A percentile compares a stretch with the other conserved stretches of the same genome.
These are phyloP conservation scores for Rallus crepitans DNA, from an alignment of 2,797 vertebrate species.

Conservation along the genomic window DNA sequence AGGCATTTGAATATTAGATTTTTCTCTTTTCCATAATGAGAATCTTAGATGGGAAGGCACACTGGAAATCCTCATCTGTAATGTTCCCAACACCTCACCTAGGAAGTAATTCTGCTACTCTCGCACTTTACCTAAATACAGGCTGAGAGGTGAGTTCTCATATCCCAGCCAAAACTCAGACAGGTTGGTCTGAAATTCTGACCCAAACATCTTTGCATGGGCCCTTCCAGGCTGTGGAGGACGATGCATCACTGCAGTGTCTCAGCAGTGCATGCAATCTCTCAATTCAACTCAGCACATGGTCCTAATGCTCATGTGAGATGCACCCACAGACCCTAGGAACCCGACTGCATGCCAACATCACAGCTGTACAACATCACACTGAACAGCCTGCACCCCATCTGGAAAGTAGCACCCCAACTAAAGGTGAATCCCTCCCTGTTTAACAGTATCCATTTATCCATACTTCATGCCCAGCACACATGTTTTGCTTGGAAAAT, in stretches of 20 bases:
- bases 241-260: accelerated
- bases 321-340: background rate
- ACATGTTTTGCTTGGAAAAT: background rate
- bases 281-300: background rate
- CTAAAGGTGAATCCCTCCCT: background rate
- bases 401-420: background rate
- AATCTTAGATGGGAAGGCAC: background rate
- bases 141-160: background rate
- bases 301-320: background rate
- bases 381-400: background rate
- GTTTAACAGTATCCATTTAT: background rate
- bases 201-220: accelerated
- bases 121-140: background rate
- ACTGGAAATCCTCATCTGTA: background rate
- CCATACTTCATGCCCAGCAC: background rate
- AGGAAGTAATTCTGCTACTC: background rate
- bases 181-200: background rate
- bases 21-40: background rate
- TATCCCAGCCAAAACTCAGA: background rate
- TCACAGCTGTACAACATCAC: background rate
- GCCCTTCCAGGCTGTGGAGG: background rate
- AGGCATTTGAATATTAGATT: background rate
- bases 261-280: background rate
- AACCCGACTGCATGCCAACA: background rate
- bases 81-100: background rate